phyloP scores from a whole-genome alignment of 2,888 invertebrate genomes.

The Atethmia centrago region DNA sequence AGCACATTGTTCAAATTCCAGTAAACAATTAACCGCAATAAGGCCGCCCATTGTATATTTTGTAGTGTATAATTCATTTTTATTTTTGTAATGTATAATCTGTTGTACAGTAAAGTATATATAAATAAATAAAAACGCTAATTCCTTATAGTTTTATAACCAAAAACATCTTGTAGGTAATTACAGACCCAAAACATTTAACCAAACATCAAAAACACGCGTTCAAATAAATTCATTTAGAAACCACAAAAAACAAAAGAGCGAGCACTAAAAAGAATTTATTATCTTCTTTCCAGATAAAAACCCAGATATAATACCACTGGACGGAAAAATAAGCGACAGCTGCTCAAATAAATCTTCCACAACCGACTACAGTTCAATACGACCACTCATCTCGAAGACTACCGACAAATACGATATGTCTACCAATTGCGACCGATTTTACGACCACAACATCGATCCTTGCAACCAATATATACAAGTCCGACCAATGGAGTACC shows the following conservation, averaged over 20 bases:
- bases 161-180: conserved; percentile 27
- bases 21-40: no score
- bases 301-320: conserved; percentile 88
- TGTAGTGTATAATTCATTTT: no score
- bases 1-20: no score
- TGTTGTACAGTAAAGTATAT: no score
- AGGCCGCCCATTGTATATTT: no score
- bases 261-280: conserved; percentile 54
- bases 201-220: conserved; percentile 44
- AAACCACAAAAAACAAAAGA: conserved; percentile 51
- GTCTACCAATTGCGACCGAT: conserved; percentile 80
- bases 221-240: conserved; percentile 33
- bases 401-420: conserved; percentile 84
- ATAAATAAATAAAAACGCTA: background rate
- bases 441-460: conserved; percentile 83
- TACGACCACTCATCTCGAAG: conserved; percentile 84
- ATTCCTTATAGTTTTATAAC: background rate
- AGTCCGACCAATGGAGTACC: conserved; percentile 83
- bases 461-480: conserved; percentile 85
- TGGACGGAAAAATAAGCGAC: conserved; percentile 88
- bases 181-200: conserved; percentile 5
- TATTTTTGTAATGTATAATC: no score
- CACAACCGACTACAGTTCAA: conserved; percentile 85
- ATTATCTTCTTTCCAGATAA: conserved; percentile 80
- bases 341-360: conserved; percentile 87